Evolutionary conservation across 1,140 invertebrate species (phyloP).

Genomic region (Drosophila littoralis): DNA sequence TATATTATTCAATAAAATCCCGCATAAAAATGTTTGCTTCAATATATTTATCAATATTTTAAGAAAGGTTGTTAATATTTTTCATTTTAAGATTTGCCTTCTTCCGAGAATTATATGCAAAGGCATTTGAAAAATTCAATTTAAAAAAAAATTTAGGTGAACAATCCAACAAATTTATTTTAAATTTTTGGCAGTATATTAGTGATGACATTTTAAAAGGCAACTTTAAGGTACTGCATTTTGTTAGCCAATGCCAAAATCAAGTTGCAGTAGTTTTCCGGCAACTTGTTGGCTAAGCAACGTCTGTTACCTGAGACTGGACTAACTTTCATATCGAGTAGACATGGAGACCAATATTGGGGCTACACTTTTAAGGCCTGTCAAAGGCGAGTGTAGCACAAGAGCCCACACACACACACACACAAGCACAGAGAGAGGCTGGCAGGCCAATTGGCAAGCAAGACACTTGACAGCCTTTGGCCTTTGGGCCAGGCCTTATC

Average conservation of each 20-base stretch:
- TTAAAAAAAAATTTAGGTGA: no score
- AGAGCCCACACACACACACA: slow-evolving; percentile 33
- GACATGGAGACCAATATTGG: slow-evolving; percentile 25
- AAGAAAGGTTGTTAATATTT: no score
- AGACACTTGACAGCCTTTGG: slow-evolving; percentile 79
- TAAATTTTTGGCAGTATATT: no score
- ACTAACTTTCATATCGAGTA: slow-evolving; percentile 60
- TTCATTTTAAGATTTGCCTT: no score
- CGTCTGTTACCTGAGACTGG: background rate
- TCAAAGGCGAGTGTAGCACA: slow-evolving; percentile 35
- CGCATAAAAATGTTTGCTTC: no score
- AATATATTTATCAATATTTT: no score
- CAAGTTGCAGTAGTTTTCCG: slow-evolving; percentile 15
- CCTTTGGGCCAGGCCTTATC: slow-evolving; percentile 77
- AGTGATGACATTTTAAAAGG: background rate
- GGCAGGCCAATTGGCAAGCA: slow-evolving; percentile 52
- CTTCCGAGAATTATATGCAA: no score
- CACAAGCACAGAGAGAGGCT: slow-evolving; percentile 37
- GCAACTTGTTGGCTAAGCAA: slow-evolving; percentile 10
- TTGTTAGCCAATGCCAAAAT: background rate
- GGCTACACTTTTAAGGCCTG: slow-evolving; percentile 24
- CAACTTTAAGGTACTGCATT: background rate
- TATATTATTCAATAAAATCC: no score
- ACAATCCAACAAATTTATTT: no score
- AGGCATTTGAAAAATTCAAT: no score